Conservation (phyloP, 2,888 invertebrate species). For the Tipula helvola region DNA sequence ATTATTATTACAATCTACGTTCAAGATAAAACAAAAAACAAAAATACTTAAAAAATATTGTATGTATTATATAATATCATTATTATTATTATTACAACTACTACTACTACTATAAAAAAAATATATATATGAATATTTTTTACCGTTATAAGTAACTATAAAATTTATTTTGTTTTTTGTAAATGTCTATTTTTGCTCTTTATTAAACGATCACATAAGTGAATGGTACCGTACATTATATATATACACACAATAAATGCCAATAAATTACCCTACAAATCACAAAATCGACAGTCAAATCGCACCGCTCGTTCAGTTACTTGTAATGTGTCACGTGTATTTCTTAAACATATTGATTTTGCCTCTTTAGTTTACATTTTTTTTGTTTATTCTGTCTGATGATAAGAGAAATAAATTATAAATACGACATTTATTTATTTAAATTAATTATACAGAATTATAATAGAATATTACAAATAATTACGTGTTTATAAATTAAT, state of each 20-base stretch:
- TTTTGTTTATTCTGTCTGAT: not conserved
- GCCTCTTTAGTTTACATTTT: not conserved
- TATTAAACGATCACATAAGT: not conserved
- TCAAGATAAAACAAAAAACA: not conserved
- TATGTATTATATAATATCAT: not conserved
- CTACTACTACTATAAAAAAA: not conserved
- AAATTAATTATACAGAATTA: not conserved
- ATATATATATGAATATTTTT: not conserved
- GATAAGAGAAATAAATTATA: not conserved
- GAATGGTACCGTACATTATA: not conserved
- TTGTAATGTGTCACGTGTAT: not conserved
- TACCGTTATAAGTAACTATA: not conserved
- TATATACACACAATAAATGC: not conserved
- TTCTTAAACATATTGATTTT: not conserved
- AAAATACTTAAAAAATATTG: not conserved
- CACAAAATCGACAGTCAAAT: not conserved
- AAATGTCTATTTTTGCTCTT: not conserved
- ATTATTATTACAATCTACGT: not conserved
- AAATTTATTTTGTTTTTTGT: not conserved
- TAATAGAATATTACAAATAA: not conserved
- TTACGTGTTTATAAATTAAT: not conserved
- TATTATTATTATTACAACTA: not conserved
- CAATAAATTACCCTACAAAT: not conserved
- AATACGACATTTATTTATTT: not conserved
- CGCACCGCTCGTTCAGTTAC: not conserved